Conservation (phyloP, 2,888 invertebrate genomes). For the Drosophila paucipuncta region DNA sequence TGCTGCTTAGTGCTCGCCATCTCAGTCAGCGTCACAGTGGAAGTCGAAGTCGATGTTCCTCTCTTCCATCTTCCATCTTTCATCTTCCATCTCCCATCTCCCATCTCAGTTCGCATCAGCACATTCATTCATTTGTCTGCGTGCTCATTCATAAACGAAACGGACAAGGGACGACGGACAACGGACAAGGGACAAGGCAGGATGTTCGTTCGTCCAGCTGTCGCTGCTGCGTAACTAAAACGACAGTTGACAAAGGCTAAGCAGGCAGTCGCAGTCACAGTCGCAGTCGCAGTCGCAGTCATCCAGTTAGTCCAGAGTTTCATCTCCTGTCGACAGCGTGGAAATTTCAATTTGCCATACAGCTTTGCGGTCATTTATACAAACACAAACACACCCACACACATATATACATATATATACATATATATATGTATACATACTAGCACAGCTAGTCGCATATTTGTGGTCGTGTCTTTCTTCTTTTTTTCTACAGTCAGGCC, state of each 20-base stretch:
- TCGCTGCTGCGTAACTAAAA: constrained; percentile 66
- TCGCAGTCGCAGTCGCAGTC: constrained; percentile 7
- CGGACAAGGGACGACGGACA: constrained; percentile 41
- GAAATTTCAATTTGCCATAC: constrained; percentile 78
- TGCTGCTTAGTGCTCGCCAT: constrained; percentile 51
- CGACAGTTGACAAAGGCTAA: constrained; percentile 78
- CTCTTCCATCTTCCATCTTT: constrained; percentile 13
- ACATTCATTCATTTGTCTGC: constrained; percentile 71
- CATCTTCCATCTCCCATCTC: constrained; percentile 17
- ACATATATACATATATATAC: constrained; percentile 19
- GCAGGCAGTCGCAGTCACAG: constrained; percentile 56
- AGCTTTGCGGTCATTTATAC: constrained; percentile 73
- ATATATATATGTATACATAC: background rate
- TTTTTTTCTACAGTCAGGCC: constrained; percentile 47
- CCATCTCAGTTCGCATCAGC: constrained; percentile 52
- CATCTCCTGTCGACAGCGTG: constrained; percentile 65
- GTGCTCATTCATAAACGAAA: constrained; percentile 74
- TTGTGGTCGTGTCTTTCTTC: constrained; percentile 15
- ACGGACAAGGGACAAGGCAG: background rate
- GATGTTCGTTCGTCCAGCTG: constrained; percentile 54
- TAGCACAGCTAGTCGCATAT: constrained; percentile 4
- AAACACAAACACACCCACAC: constrained; percentile 34
- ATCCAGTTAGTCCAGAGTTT: constrained; percentile 59
- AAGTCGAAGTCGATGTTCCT: constrained; percentile 2
- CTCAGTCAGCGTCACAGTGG: constrained; percentile 28